These are phyloP conservation scores for Zaprionus capensis DNA, from an alignment of 1,140 invertebrate species.

Conservation along the genomic window DNA sequence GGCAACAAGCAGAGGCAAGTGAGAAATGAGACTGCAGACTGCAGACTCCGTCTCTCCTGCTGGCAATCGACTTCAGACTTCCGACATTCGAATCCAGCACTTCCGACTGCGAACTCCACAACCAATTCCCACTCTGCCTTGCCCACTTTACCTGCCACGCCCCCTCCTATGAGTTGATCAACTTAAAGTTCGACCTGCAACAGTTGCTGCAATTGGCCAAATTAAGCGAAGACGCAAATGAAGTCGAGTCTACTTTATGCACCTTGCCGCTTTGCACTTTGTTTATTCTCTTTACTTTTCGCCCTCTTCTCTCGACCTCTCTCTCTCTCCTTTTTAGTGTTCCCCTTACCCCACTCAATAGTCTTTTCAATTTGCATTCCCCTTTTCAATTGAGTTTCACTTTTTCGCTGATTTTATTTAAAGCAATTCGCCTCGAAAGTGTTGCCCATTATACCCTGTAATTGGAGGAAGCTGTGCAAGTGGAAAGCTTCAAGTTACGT, in stretches of 20 bases:
- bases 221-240: not conserved
- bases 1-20: not conserved
- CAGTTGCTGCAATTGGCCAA: not conserved
- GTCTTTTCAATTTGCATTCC: slow-evolving; percentile 58
- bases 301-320: not conserved
- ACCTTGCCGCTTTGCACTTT: not conserved
- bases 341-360: slow-evolving; percentile 10
- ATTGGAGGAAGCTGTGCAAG: not conserved
- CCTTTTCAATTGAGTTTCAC: slow-evolving; percentile 50
- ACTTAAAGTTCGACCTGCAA: not conserved
- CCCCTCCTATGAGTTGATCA: not conserved
- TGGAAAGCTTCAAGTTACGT: not conserved
- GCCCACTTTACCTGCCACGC: not conserved
- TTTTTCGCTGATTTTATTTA: slow-evolving; percentile 57
- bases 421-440: slow-evolving; percentile 38
- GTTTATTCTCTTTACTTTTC: not conserved
- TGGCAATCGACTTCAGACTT: slow-evolving; percentile 6
- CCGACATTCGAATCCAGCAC: slow-evolving; percentile 1
- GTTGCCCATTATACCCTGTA: slow-evolving; percentile 17
- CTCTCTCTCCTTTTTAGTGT: not conserved
- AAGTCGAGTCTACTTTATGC: not conserved
- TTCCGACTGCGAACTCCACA: not conserved
- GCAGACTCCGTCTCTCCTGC: not conserved
- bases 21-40: slow-evolving; percentile 1
- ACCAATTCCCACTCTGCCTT: not conserved